A percentile compares a stretch with the other conserved stretches of the same genome.
Conservation (phyloP, 2,888 invertebrate species). For the Alloplasta piceator region DNA sequence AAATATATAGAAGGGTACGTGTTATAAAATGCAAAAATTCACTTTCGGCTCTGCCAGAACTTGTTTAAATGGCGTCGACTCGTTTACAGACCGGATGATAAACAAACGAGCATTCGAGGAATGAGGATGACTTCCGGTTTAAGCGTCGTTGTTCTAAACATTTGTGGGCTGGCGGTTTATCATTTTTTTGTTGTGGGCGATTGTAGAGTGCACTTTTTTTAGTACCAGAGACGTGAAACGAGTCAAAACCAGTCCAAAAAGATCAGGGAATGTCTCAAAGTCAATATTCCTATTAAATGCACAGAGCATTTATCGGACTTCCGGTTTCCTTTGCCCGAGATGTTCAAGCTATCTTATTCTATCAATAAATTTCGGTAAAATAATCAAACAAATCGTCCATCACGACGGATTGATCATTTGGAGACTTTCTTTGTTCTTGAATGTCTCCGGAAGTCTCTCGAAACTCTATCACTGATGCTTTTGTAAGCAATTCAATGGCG, state of each 20-base stretch:
- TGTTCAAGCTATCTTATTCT: background rate
- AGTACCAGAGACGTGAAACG: too few relatives aligned
- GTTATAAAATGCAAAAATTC: background rate
- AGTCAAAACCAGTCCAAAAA: too few relatives aligned
- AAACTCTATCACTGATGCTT: slow-evolving; percentile 5
- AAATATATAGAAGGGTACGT: background rate
- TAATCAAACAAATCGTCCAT: slow-evolving; percentile 14
- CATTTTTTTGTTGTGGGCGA: background rate
- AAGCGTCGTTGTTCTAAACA: slow-evolving; percentile 10
- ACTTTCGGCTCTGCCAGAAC: slow-evolving; percentile 36
- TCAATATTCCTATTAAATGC: too few relatives aligned
- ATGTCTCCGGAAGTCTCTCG: background rate
- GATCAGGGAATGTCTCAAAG: too few relatives aligned
- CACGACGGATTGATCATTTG: background rate
- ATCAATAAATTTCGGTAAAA: background rate
- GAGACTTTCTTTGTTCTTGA: slow-evolving; percentile 11
- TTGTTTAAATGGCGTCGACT: slow-evolving; percentile 23
- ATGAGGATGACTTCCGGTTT: slow-evolving; percentile 21
- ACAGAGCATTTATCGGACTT: too few relatives aligned
- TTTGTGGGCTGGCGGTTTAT: background rate
- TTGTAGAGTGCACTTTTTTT: too few relatives aligned
- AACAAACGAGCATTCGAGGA: slow-evolving; percentile 34
- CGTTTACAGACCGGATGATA: slow-evolving; percentile 6
- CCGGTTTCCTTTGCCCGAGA: background rate
- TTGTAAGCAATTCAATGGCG: background rate